phyloP scores from a whole-genome alignment of 2,113 vertebrate genomes.

The Pterocles gutturalis region DNA sequence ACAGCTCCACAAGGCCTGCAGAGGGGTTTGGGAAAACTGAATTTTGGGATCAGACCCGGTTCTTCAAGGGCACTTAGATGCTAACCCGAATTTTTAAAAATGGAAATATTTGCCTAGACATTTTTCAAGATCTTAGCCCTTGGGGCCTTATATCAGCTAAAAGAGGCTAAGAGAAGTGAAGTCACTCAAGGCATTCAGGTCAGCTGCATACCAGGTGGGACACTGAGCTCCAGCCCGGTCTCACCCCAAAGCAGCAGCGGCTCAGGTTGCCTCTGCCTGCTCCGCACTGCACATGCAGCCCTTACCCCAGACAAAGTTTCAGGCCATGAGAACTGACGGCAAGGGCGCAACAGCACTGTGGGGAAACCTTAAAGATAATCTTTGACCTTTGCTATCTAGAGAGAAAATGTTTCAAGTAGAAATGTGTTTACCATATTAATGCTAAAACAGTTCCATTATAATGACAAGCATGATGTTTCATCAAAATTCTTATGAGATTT shows the following conservation, averaged over 20 bases:
- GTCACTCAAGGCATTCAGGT: neutral
- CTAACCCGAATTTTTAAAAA: neutral
- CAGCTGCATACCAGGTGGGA: neutral
- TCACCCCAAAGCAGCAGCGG: neutral
- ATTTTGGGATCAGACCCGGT: neutral
- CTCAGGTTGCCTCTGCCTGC: neutral
- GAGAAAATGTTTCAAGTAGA: neutral
- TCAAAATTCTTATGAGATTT: neutral
- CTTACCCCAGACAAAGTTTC: neutral
- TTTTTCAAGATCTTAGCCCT: neutral
- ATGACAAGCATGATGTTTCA: conserved; percentile 21
- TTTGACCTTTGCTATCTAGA: neutral
- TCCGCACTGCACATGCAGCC: neutral
- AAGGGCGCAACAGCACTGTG: neutral
- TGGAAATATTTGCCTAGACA: neutral
- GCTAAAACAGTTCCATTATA: neutral
- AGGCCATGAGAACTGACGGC: fast-evolving
- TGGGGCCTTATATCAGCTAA: neutral
- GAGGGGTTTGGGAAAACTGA: neutral
- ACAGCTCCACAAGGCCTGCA: neutral
- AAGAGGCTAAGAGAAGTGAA: neutral
- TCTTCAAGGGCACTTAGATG: neutral
- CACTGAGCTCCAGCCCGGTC: neutral
- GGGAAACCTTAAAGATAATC: neutral
- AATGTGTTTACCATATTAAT: conserved; percentile 21